Evolutionary conservation across 2,113 vertebrate species (phyloP).

Genomic region (Sebastes fasciatus): DNA sequence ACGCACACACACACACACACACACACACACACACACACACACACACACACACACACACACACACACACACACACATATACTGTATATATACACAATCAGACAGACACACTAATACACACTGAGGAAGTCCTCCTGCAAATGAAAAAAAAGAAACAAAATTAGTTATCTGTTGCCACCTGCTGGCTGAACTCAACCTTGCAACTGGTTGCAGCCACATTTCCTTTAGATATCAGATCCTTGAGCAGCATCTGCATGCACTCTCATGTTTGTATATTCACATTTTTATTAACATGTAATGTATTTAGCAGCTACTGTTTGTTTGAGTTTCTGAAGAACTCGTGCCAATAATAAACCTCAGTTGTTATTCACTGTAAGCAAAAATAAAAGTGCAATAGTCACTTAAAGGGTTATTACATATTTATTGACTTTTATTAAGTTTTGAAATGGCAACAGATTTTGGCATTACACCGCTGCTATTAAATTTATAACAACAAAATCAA

Average conservation of each 20-base stretch:
- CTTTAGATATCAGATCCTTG: background rate
- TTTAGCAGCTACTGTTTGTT: background rate
- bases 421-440: background rate
- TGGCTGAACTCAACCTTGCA: constrained; percentile 16
- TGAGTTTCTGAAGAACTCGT: background rate
- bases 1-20: constrained; percentile 1
- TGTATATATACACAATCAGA: background rate
- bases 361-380: background rate
- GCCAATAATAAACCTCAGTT: background rate
- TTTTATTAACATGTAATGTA: background rate
- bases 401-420: background rate
- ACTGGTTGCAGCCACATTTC: background rate
- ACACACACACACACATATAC: constrained; percentile 4
- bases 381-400: background rate
- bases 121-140: background rate
- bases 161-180: constrained; percentile 43
- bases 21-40: constrained; percentile 1
- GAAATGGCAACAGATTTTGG: background rate
- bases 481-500: too few species aligned
- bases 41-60: background rate
- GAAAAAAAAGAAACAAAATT: background rate
- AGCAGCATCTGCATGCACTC: background rate
- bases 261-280: background rate
- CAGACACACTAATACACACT: background rate
- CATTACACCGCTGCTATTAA: background rate